Evolutionary conservation across 2,797 vertebrate species (phyloP).

Genomic region (Gorsachius magnificus): DNA sequence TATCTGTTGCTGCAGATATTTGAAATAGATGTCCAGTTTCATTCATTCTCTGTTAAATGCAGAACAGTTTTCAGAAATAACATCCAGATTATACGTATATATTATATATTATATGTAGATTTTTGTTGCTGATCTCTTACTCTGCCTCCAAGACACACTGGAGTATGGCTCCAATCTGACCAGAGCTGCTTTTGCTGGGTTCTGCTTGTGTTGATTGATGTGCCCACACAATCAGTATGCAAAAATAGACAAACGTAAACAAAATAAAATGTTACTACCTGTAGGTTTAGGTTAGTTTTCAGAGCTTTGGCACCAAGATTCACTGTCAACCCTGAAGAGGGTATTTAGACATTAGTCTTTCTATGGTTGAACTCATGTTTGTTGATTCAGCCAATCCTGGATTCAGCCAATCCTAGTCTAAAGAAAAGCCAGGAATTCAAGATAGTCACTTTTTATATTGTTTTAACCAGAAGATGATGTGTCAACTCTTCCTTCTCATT

Average conservation of each 20-base stretch:
- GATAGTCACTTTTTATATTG: background rate
- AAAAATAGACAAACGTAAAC: background rate
- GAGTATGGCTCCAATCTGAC: background rate
- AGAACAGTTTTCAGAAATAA: background rate
- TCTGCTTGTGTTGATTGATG: background rate
- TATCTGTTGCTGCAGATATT: background rate
- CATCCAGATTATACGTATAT: too few relatives aligned
- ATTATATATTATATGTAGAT: too few relatives aligned
- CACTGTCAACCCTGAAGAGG: background rate
- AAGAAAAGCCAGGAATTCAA: background rate
- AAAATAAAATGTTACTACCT: background rate
- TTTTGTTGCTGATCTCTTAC: background rate
- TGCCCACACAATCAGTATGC: background rate
- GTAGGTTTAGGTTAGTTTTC: background rate
- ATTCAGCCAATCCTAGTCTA: background rate
- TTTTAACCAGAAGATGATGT: background rate
- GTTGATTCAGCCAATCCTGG: background rate
- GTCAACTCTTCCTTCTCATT: background rate
- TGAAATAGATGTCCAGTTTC: background rate
- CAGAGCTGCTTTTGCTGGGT: background rate
- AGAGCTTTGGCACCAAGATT: background rate
- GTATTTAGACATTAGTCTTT: background rate
- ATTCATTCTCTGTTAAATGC: background rate
- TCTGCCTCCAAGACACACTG: background rate
- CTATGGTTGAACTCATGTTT: fast-evolving